Percentiles rank a stretch among this genome's conserved stretches.
Conservation (phyloP, 2,797 vertebrate species). For the Sebastes oblongus region DNA sequence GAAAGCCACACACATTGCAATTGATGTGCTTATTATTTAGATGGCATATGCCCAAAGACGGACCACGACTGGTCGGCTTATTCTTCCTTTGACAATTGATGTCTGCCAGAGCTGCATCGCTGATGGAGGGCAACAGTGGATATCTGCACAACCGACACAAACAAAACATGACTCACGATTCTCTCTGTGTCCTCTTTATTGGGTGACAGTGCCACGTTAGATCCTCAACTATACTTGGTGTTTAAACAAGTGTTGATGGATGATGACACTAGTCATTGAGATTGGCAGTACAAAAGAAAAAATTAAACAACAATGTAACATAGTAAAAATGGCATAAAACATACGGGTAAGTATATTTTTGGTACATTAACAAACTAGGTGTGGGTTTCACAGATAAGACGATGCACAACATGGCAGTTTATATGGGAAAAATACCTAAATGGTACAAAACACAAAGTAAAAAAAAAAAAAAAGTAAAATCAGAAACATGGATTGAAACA, state of each 20-base stretch:
- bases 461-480: background rate
- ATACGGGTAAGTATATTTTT: constrained; percentile 14
- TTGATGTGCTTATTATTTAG: constrained; percentile 40
- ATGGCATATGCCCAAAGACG: constrained; percentile 35
- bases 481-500: background rate
- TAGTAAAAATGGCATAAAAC: constrained; percentile 2
- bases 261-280: background rate
- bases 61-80: constrained; percentile 5
- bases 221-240: background rate
- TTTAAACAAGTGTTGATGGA: constrained; percentile 5
- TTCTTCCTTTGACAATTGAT: constrained; percentile 41
- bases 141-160: constrained; percentile 13
- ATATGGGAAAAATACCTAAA: background rate
- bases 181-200: constrained; percentile 54
- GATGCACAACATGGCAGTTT: constrained; percentile 2
- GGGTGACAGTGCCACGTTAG: constrained; percentile 13
- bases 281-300: constrained; percentile 8
- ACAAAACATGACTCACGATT: constrained; percentile 6
- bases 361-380: constrained; percentile 22
- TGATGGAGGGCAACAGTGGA: background rate
- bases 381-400: background rate
- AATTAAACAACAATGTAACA: constrained; percentile 7
- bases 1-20: constrained; percentile 13
- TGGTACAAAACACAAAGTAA: constrained; percentile 13
- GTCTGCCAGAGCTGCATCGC: constrained; percentile 36